These are phyloP conservation scores for Cheiracanthium punctorium DNA, from an alignment of 2,888 invertebrate species.

Conservation along the genomic window DNA sequence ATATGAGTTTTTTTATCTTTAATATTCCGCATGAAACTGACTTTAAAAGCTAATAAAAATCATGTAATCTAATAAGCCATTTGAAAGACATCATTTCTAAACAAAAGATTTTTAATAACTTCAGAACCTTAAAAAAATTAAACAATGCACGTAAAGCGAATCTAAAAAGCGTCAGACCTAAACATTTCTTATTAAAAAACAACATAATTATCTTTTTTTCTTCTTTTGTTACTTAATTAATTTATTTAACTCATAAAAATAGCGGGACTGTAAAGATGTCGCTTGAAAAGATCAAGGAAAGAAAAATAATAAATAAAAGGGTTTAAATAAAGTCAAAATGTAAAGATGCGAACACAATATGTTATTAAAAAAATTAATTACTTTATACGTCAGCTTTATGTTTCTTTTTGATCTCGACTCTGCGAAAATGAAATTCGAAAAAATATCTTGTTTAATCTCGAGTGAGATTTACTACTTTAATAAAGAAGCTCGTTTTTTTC, in stretches of 20 bases:
- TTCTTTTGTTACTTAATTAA: not conserved
- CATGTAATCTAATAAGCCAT: too few relatives aligned
- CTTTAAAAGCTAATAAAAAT: too few relatives aligned
- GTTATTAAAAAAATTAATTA: conserved; percentile 1
- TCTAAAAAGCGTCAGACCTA: too few relatives aligned
- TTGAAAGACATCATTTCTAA: too few relatives aligned
- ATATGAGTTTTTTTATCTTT: too few relatives aligned
- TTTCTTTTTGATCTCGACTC: not conserved
- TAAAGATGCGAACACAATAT: not conserved
- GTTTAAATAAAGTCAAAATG: not conserved
- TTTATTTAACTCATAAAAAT: not conserved
- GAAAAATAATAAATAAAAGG: not conserved
- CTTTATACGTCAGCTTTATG: not conserved
- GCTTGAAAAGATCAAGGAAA: not conserved
- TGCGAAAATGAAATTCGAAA: not conserved
- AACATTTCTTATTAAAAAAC: not conserved
- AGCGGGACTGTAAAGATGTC: not conserved
- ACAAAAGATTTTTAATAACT: too few relatives aligned
- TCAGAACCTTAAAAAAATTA: too few relatives aligned
- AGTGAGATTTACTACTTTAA: not conserved
- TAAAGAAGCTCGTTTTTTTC: not conserved
- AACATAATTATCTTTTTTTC: not conserved
- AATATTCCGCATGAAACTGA: too few relatives aligned
- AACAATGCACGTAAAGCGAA: too few relatives aligned
- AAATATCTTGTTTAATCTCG: not conserved